Evolutionary conservation across 2,888 invertebrate genomes (phyloP).

Genomic region (Morinoia aosen): DNA sequence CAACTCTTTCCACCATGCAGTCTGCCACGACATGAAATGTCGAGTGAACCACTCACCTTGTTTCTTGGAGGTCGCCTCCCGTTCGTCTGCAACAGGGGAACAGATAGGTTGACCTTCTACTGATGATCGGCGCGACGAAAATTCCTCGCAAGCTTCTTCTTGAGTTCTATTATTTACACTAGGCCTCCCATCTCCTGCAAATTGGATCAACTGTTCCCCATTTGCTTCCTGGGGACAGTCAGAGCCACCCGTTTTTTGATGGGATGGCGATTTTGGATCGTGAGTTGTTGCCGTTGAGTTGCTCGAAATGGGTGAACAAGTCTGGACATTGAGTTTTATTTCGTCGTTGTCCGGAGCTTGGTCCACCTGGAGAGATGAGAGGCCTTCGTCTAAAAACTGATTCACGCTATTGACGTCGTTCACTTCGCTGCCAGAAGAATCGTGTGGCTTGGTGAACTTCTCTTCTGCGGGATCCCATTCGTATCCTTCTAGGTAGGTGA

Average conservation of each 20-base stretch:
- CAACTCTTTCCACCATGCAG: not conserved
- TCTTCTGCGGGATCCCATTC: slow-evolving; percentile 72
- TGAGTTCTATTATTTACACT: not conserved
- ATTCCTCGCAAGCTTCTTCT: not conserved
- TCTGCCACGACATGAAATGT: not conserved
- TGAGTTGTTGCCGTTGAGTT: not conserved
- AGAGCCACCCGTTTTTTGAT: slow-evolving; percentile 42
- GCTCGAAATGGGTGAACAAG: slow-evolving; percentile 53
- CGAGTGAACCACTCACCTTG: not conserved
- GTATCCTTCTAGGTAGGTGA: slow-evolving; percentile 71
- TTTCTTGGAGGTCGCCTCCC: not conserved
- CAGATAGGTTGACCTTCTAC: not conserved
- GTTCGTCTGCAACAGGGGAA: not conserved
- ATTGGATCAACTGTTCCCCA: not conserved
- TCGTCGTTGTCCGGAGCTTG: slow-evolving; percentile 29
- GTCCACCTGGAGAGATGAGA: slow-evolving; percentile 68
- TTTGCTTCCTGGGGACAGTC: not conserved
- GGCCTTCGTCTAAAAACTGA: slow-evolving; percentile 74
- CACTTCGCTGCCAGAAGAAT: slow-evolving; percentile 54
- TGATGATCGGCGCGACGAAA: not conserved
- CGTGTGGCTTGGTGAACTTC: slow-evolving; percentile 69
- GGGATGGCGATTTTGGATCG: slow-evolving; percentile 24
- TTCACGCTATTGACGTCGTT: slow-evolving; percentile 41
- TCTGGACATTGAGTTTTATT: slow-evolving; percentile 37
- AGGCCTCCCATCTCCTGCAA: slow-evolving; percentile 30